These are phyloP conservation scores for Ailurus styani DNA, from an alignment of 2,113 vertebrate species.

Conservation along the genomic window DNA sequence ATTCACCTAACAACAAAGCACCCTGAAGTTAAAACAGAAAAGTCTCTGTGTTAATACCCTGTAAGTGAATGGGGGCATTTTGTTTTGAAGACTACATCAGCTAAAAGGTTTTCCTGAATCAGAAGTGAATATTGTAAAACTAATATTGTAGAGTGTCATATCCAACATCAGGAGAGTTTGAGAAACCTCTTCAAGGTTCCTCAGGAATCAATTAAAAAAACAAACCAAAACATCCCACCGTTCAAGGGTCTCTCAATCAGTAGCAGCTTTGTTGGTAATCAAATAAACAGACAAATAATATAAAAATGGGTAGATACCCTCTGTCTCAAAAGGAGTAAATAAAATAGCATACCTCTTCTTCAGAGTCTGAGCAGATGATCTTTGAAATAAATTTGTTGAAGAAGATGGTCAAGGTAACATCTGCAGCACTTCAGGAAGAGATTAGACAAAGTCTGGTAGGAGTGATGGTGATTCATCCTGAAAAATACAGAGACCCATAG, in stretches of 20 bases:
- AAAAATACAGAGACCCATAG: neutral
- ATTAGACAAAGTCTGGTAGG: constrained; percentile 6
- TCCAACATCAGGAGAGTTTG: neutral
- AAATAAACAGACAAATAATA: neutral
- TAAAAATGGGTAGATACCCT: neutral
- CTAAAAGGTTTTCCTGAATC: neutral
- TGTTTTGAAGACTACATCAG: neutral
- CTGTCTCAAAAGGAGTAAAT: neutral
- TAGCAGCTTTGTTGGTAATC: neutral
- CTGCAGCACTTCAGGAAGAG: neutral
- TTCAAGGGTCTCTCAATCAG: neutral
- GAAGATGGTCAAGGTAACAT: constrained; percentile 12
- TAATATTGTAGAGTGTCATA: neutral
- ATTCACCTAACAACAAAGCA: neutral
- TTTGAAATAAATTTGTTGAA: constrained; percentile 32
- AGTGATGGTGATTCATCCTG: constrained; percentile 14
- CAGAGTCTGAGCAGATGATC: neutral
- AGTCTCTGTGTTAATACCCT: neutral
- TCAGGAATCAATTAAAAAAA: neutral
- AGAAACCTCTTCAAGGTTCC: neutral
- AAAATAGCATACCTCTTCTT: neutral
- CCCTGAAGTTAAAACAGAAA: neutral
- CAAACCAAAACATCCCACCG: neutral
- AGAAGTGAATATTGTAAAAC: neutral
- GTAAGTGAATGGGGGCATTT: neutral